Base-by-base conservation (phyloP, 2,113 vertebrate species). In the Labeo rohita region DNA sequence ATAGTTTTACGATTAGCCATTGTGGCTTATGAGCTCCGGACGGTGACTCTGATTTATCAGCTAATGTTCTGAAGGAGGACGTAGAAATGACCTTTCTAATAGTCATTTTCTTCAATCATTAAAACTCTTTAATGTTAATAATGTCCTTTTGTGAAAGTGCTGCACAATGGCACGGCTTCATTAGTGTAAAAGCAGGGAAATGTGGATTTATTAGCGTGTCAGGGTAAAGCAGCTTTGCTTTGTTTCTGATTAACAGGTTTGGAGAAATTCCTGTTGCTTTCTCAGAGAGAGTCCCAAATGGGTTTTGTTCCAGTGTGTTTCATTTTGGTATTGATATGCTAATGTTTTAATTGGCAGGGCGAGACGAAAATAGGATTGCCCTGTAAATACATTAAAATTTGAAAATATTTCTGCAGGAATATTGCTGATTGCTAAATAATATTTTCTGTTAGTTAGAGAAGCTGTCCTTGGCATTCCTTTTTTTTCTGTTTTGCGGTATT, bases 171-270 rank as follows among this genome's bases (percentile, higher is more conserved):
- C 36, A 13, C 11, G 50, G 34, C 28, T 63, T 89, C 50, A 84
- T 87, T 80, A 86, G 49, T 83, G 76, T 83, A 87, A 89, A 87
- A 89, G 61, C 76, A 85, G 73, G 50, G 84, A 84, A 84, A 89
- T 80, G 89, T 84, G 85, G 80, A 85, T 88, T 80, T 88, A 86
- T 89, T 80, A 76, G 73, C 54, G 80, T 47, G 54, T 87, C 83
- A 52, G 80, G 84, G 88, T 90, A 88, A 90, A 89, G 84, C 47
- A 80, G 87, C 84, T 84, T 61, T 28, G 83, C 36, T 90, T 90
- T 93, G 90, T 92, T 92, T 85, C 89, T 50, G 39, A 87, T 88
- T 87, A 90, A 86, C 87, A 70, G 36, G 81, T 86, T 80, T 83
- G 73, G 74, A 78, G 74, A 85, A 82, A 88, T 87, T 90, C 76